Conservation (phyloP, 2,797 vertebrate genomes). For the Microchirus variegatus region DNA sequence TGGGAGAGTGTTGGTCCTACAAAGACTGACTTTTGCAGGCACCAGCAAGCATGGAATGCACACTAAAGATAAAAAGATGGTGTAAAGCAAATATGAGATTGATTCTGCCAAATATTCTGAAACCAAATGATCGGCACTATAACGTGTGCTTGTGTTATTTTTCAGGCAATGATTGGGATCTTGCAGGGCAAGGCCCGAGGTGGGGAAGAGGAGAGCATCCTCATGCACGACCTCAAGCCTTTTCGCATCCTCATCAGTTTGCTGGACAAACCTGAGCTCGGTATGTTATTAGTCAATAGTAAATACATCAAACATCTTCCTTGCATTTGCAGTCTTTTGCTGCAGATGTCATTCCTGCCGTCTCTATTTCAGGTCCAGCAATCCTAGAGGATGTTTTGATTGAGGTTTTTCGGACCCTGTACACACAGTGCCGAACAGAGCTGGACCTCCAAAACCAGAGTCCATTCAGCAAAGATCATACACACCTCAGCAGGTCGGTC, state of each 20-base stretch:
- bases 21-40: constrained; percentile 65
- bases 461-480: constrained; percentile 94
- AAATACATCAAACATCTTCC: background rate
- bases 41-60: constrained; percentile 66
- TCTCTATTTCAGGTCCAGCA: constrained; percentile 86
- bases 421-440: constrained; percentile 94
- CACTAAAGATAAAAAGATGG: constrained; percentile 11
- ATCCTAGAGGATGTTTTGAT: constrained; percentile 97
- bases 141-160: constrained; percentile 13
- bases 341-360: background rate
- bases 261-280: constrained; percentile 97
- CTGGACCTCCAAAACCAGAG: constrained; percentile 92
- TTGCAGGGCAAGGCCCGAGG: constrained; percentile 92
- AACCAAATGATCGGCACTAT: constrained; percentile 3
- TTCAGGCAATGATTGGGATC: constrained; percentile 96
- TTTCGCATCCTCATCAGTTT: constrained; percentile 98
- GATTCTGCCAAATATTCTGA: constrained; percentile 20
- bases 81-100: constrained; percentile 17
- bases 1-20: constrained; percentile 63
- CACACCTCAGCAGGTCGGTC: constrained; percentile 93
- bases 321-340: background rate
- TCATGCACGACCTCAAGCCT: constrained; percentile 97
- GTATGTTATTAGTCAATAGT: constrained; percentile 72
- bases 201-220: constrained; percentile 90
- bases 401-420: constrained; percentile 94